These are phyloP conservation scores for Aporophyla nigra DNA, from an alignment of 2,888 invertebrate genomes.

Conservation along the genomic window DNA sequence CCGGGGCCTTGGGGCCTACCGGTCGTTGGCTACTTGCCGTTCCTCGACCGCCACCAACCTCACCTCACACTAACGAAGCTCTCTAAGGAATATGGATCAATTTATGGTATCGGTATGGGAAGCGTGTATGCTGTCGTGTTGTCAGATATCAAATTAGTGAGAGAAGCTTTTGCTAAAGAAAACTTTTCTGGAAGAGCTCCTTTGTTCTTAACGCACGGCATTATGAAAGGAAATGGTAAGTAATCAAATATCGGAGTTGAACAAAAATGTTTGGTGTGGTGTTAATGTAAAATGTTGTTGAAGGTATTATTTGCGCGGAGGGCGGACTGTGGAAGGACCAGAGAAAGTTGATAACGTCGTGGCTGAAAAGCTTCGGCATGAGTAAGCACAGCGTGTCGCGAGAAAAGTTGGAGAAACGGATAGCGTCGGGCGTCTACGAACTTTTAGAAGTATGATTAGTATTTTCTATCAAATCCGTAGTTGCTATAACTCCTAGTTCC, in stretches of 20 bases:
- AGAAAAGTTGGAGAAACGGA: conserved; percentile 92
- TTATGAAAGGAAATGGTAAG: conserved; percentile 97
- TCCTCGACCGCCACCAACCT: conserved; percentile 93
- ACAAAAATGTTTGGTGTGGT: background rate
- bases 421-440: conserved; percentile 92
- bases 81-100: conserved; percentile 93
- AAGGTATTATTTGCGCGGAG: conserved; percentile 96
- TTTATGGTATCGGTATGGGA: conserved; percentile 94
- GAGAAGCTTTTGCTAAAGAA: conserved; percentile 94
- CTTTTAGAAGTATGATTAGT: conserved; percentile 89
- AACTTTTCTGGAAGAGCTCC: conserved; percentile 95
- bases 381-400: conserved; percentile 92
- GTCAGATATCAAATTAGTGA: conserved; percentile 93
- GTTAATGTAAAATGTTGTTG: conserved; percentile 38
- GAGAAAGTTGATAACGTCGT: conserved; percentile 93
- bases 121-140: conserved; percentile 94
- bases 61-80: conserved; percentile 93
- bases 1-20: conserved; percentile 96
- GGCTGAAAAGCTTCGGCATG: conserved; percentile 94
- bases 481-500: too few species aligned
- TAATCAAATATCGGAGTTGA: conserved; percentile 8
- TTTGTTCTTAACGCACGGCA: conserved; percentile 95
- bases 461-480: conserved; percentile 16
- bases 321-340: conserved; percentile 96
- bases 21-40: conserved; percentile 94